Evolutionary conservation across 2,888 invertebrate species (phyloP).

Genomic region (Drosophila lutescens): DNA sequence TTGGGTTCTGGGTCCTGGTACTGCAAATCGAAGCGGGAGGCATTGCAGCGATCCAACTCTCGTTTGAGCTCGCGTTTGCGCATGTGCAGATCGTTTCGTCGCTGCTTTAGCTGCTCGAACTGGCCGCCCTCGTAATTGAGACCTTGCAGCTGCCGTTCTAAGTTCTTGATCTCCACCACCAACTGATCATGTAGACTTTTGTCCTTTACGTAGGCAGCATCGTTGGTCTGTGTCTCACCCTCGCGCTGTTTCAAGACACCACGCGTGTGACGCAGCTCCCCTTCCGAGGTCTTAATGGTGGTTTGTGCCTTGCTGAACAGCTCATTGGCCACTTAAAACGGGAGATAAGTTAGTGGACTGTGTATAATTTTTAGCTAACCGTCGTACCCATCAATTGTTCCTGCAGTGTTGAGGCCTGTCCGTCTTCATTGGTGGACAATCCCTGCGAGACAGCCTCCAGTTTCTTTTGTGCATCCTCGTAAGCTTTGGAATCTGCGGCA

Average conservation of each 20-base stretch:
- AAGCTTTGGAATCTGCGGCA: constrained; percentile 87
- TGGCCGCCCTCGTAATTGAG: constrained; percentile 87
- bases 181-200: constrained; percentile 86
- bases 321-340: constrained; percentile 88
- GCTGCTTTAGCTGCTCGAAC: constrained; percentile 85
- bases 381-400: constrained; percentile 92
- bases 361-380: accelerated
- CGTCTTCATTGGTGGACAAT: constrained; percentile 90
- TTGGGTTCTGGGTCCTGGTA: constrained; percentile 91
- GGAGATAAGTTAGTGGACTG: neutral
- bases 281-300: constrained; percentile 90
- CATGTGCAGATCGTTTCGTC: constrained; percentile 85
- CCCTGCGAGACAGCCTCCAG: constrained; percentile 95
- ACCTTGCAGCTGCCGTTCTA: constrained; percentile 85
- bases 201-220: constrained; percentile 88
- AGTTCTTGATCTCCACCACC: constrained; percentile 86
- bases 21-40: constrained; percentile 86
- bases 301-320: constrained; percentile 91
- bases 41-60: constrained; percentile 76
- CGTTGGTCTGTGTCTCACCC: constrained; percentile 88
- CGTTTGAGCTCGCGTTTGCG: constrained; percentile 86
- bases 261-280: constrained; percentile 89
- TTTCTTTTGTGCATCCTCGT: constrained; percentile 90
- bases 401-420: constrained; percentile 92
- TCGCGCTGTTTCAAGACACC: constrained; percentile 88